These are phyloP conservation scores for Spodoptera picta DNA, from an alignment of 2,888 invertebrate genomes.

Conservation along the genomic window DNA sequence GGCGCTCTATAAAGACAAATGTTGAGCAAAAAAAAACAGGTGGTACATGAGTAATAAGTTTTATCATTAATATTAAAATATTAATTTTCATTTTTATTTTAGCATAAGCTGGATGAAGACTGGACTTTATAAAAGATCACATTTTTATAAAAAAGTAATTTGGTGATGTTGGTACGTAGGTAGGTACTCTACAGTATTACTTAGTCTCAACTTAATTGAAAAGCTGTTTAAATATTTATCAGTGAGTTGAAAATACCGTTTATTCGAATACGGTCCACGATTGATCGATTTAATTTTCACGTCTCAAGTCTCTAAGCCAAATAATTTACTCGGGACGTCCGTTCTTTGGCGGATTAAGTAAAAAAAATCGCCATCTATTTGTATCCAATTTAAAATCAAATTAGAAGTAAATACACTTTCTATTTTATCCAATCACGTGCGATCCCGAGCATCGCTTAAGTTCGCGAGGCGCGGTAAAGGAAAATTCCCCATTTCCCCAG, in stretches of 20 bases:
- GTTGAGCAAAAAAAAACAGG: too few relatives aligned
- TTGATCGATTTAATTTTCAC: constrained; percentile 76
- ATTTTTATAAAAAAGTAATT: constrained; percentile 14
- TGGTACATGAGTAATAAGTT: too few relatives aligned
- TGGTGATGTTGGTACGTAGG: constrained; percentile 3
- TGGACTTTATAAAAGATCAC: too few relatives aligned
- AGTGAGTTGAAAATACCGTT: constrained; percentile 44
- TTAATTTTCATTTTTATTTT: too few relatives aligned
- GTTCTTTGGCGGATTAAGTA: constrained; percentile 71
- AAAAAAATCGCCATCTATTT: constrained; percentile 79
- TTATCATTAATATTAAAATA: too few relatives aligned
- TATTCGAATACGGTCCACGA: constrained; percentile 57
- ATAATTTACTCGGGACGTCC: constrained; percentile 71
- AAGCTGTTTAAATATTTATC: constrained; percentile 53
- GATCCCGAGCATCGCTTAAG: constrained; percentile 70
- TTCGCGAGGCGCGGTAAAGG: constrained; percentile 71
- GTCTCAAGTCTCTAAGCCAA: constrained; percentile 70
- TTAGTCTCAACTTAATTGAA: constrained; percentile 47
- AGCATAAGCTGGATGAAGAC: constrained; percentile 2
- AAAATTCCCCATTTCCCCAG: constrained; percentile 76
- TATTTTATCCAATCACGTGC: constrained; percentile 83
- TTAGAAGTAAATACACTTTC: constrained; percentile 86
- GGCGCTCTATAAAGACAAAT: too few relatives aligned
- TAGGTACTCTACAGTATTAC: constrained; percentile 27
- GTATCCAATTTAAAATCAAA: constrained; percentile 87